Conservation (phyloP, 2,113 vertebrate genomes). For the Grammomys dolichurus region DNA sequence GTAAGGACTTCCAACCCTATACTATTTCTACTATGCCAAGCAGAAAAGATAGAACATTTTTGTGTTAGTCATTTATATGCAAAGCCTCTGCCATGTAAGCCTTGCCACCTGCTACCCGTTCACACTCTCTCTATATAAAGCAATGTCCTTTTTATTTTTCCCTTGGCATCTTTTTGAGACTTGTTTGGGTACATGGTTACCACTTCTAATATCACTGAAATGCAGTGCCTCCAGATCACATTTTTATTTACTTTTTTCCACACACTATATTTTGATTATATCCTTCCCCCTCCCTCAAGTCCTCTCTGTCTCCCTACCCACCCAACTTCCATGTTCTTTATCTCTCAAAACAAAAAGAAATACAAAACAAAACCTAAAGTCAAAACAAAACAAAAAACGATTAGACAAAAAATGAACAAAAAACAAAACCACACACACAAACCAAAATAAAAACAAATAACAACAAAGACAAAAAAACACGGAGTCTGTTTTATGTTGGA, state of each 20-base stretch:
- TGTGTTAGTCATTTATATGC: neutral
- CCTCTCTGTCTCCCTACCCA: neutral
- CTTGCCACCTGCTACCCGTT: neutral
- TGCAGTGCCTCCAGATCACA: too few species aligned
- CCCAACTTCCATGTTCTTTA: neutral
- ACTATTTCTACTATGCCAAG: neutral
- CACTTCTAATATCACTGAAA: neutral
- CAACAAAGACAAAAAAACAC: neutral
- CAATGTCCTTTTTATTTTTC: neutral
- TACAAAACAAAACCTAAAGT: neutral
- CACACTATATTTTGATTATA: neutral
- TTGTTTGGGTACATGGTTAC: neutral
- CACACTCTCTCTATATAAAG: neutral
- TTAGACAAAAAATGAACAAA: neutral
- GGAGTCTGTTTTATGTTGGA: neutral
- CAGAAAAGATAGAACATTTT: neutral
- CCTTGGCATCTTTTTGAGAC: neutral
- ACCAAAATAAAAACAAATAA: neutral
- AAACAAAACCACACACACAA: neutral
- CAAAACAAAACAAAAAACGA: neutral
- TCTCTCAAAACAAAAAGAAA: neutral
- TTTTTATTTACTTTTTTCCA: neutral
- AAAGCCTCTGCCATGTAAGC: neutral
- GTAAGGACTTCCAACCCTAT: neutral
- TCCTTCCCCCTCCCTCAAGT: too few species aligned